Percentiles rank a stretch among this genome's conserved stretches.
phyloP scores from a whole-genome alignment of 1,140 invertebrate genomes.

The Zaprionus taronus region DNA sequence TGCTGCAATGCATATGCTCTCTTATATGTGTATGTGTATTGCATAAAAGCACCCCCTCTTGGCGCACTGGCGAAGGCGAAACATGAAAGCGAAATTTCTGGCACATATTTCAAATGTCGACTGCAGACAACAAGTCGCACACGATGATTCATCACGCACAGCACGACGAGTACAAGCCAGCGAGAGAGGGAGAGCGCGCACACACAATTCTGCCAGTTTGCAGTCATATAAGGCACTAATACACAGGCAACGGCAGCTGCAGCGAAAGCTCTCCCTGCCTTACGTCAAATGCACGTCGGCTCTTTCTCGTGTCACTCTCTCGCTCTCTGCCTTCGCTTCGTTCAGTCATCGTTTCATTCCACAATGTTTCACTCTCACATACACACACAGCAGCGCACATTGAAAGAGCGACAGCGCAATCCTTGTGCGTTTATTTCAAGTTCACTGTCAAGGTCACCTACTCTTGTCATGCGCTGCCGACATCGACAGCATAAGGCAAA shows the following conservation, averaged over 20 bases:
- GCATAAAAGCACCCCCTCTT: constrained; percentile 54
- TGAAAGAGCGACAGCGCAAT: constrained; percentile 55
- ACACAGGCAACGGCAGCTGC: constrained; percentile 29
- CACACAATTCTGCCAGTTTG: constrained; percentile 5
- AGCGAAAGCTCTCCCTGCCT: constrained; percentile 25
- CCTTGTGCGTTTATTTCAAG: constrained; percentile 84
- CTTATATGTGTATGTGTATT: constrained; percentile 20
- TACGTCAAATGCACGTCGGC: constrained; percentile 3
- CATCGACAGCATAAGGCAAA: constrained; percentile 23
- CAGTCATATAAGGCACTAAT: constrained; percentile 36
- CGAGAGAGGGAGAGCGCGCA: not conserved
- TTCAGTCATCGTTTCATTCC: constrained; percentile 36
- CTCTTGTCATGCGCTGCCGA: constrained; percentile 72
- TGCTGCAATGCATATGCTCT: constrained; percentile 31
- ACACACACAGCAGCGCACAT: constrained; percentile 10
- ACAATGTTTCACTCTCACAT: constrained; percentile 25
- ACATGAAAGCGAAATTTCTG: constrained; percentile 83
- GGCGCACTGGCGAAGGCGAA: constrained; percentile 39
- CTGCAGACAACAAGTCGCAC: constrained; percentile 70
- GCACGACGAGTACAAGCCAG: not conserved
- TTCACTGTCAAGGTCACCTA: constrained; percentile 85
- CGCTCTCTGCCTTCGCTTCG: constrained; percentile 21
- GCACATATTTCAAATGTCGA: constrained; percentile 70
- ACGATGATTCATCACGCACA: constrained; percentile 62
- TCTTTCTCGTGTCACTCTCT: not conserved